Conservation (phyloP, 2,797 vertebrate genomes). For the Eurystomus glaucurus region DNA sequence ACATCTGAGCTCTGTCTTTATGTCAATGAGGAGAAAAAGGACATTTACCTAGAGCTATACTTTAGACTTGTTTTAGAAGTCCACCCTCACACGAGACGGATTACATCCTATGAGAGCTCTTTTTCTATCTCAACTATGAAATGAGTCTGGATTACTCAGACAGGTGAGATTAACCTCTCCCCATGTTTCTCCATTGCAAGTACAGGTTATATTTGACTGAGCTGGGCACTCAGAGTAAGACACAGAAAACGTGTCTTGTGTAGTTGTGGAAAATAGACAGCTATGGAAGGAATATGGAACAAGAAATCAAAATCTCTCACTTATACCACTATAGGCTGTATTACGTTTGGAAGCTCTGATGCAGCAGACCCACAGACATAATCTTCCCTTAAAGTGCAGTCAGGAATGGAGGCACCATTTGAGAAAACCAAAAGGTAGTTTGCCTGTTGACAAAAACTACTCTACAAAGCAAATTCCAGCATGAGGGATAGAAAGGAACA, state of each 20-base stretch:
- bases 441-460: background rate
- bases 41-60: background rate
- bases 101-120: background rate
- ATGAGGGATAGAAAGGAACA: background rate
- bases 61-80: background rate
- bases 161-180: background rate
- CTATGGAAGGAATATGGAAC: background rate
- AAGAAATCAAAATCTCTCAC: background rate
- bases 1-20: background rate
- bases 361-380: background rate
- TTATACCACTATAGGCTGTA: rapidly evolving
- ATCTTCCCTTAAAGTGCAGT: background rate
- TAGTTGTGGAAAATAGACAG: background rate
- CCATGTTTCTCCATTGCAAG: background rate
- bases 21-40: background rate
- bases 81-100: background rate
- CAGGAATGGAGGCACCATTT: background rate
- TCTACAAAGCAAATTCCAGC: background rate
- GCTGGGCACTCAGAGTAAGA: background rate
- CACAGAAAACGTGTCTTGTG: background rate
- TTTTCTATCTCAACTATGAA: background rate
- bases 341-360: background rate
- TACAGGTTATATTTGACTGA: background rate
- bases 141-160: background rate
- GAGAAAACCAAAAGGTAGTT: background rate